phyloP scores from a whole-genome alignment of 2,113 vertebrate genomes.

The Sturnus vulgaris region DNA sequence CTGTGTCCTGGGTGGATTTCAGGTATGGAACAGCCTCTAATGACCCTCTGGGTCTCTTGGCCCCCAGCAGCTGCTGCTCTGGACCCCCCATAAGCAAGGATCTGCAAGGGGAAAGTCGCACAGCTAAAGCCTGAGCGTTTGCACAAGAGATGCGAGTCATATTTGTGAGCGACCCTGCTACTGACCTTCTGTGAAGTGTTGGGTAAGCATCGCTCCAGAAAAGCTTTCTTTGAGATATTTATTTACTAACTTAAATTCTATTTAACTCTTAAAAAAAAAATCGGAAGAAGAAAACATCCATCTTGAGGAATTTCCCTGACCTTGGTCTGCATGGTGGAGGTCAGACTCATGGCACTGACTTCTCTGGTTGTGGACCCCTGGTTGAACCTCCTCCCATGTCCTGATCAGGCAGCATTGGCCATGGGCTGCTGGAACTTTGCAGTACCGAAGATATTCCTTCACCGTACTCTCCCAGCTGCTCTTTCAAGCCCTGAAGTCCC shows the following conservation, averaged over 20 bases:
- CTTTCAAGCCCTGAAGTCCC: fast-evolving
- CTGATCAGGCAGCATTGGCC: neutral
- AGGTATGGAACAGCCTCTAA: neutral
- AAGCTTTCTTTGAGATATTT: neutral
- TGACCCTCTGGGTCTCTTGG: fast-evolving
- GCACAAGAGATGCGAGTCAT: neutral
- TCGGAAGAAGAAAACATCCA: neutral
- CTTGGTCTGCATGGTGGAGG: neutral
- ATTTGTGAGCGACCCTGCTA: neutral
- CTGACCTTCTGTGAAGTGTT: neutral
- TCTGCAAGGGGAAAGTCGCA: fast-evolving
- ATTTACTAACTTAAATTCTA: neutral
- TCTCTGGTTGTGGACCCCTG: neutral
- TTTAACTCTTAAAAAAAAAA: neutral
- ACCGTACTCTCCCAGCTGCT: fast-evolving
- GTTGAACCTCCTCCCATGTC: fast-evolving
- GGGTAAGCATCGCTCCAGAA: neutral
- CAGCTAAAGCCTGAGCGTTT: fast-evolving
- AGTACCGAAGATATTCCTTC: neutral
- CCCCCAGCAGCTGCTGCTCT: neutral
- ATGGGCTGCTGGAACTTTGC: fast-evolving
- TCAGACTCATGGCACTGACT: no score
- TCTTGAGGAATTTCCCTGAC: neutral
- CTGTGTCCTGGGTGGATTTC: neutral
- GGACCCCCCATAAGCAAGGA: neutral